Conservation (phyloP, 2,888 invertebrate genomes). For the Tachina grossa region DNA sequence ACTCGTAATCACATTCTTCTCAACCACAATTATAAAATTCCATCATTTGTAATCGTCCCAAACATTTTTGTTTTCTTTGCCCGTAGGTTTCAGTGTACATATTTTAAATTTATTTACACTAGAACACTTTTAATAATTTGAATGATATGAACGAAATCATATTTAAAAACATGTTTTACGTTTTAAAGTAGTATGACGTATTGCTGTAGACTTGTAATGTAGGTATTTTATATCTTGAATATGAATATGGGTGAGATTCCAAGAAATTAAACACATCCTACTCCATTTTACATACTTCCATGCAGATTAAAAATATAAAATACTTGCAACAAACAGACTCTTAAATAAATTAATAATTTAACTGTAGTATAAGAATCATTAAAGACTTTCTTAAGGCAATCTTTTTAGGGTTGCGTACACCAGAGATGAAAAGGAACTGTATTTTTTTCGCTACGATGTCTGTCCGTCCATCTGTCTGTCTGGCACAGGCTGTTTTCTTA, state of each 20-base stretch:
- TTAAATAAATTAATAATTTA: neutral
- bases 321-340: neutral
- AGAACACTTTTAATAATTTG: neutral
- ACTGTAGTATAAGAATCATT: too few species aligned
- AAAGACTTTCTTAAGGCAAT: too few species aligned
- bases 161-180: neutral
- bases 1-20: too few species aligned
- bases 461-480: too few species aligned
- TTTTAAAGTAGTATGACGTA: neutral
- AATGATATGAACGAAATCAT: neutral
- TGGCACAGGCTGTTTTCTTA: too few species aligned
- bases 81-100: neutral
- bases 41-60: neutral
- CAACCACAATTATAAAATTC: too few species aligned
- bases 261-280: slow-evolving; percentile 7
- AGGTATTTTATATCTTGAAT: neutral
- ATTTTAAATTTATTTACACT: neutral
- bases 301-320: neutral
- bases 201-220: neutral
- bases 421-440: too few species aligned
- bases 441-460: too few species aligned
- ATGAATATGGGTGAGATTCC: neutral
- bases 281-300: neutral
- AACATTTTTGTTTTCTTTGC: neutral
- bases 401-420: too few species aligned